These are phyloP conservation scores for Agrotis exclamationis DNA, from an alignment of 2,888 invertebrate species.

Conservation along the genomic window DNA sequence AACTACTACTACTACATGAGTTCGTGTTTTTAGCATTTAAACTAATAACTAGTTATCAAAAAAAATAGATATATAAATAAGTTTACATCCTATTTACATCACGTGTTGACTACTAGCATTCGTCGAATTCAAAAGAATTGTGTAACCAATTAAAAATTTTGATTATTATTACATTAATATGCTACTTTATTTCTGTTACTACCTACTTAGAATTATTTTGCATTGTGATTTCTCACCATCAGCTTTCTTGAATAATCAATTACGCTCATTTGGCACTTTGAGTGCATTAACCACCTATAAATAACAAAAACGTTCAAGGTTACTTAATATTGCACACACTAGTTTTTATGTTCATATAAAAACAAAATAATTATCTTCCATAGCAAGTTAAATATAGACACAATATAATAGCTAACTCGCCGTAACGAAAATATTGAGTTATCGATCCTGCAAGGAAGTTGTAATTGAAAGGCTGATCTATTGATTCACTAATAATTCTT, in stretches of 20 bases:
- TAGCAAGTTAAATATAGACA: constrained; percentile 4
- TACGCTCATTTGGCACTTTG: neutral
- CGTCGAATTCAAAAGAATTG: constrained; percentile 4
- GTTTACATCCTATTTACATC: constrained; percentile 20
- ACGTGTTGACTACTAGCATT: neutral
- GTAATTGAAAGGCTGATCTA: constrained; percentile 52
- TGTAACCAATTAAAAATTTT: neutral
- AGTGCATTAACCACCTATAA: neutral
- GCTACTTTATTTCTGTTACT: neutral
- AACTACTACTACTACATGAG: constrained; percentile 8
- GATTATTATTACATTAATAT: constrained; percentile 5
- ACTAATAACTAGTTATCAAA: neutral
- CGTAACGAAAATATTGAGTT: constrained; percentile 30
- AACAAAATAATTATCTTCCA: neutral
- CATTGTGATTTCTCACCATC: constrained; percentile 12
- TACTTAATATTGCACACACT: neutral
- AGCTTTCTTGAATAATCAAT: constrained; percentile 14
- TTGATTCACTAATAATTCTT: constrained; percentile 25
- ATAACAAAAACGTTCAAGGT: constrained; percentile 6
- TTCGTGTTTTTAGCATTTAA: constrained; percentile 3
- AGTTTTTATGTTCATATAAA: neutral
- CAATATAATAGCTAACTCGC: constrained; percentile 34
- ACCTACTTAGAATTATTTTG: neutral
- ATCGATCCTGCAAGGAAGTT: constrained; percentile 53
- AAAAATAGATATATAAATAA: neutral